Evolutionary conservation across 2,797 vertebrate species (phyloP).

Genomic region (Pagetopsis macropterus): DNA sequence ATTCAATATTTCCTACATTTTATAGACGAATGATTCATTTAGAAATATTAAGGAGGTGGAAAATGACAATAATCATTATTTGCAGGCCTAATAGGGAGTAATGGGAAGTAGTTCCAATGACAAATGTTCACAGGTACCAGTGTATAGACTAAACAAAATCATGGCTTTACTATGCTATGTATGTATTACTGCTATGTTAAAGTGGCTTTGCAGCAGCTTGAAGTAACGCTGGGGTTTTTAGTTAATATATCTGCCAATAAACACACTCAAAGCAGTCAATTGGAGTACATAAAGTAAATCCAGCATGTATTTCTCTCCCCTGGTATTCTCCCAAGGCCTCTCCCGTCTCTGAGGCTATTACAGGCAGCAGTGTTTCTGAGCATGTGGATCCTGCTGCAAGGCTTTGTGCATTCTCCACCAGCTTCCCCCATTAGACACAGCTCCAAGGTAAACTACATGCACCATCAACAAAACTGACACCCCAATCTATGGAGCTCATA

Average conservation of each 20-base stretch:
- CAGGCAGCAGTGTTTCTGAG: conserved; percentile 24
- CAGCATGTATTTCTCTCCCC: conserved; percentile 56
- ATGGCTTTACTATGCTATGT: neutral
- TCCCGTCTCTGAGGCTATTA: conserved; percentile 54
- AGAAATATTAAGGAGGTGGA: too few relatives aligned
- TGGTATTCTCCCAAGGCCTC: conserved; percentile 77
- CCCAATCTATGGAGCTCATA: conserved; percentile 95
- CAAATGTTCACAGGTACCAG: neutral
- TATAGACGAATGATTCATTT: too few relatives aligned
- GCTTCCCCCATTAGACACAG: conserved; percentile 92
- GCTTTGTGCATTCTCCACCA: conserved; percentile 90
- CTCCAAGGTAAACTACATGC: conserved; percentile 99
- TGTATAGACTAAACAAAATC: neutral
- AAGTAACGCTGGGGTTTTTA: neutral
- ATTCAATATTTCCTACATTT: too few relatives aligned
- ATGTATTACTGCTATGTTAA: neutral
- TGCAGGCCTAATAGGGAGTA: neutral
- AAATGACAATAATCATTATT: too few relatives aligned
- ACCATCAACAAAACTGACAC: conserved; percentile 99
- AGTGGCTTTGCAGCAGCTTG: neutral
- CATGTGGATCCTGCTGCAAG: conserved; percentile 72
- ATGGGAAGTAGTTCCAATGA: neutral
- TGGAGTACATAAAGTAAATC: neutral
- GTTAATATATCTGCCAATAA: conserved; percentile 1
- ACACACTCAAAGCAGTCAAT: conserved; percentile 20